Evolutionary conservation across 2,888 invertebrate species (phyloP).

Genomic region (Eudemis profundana): DNA sequence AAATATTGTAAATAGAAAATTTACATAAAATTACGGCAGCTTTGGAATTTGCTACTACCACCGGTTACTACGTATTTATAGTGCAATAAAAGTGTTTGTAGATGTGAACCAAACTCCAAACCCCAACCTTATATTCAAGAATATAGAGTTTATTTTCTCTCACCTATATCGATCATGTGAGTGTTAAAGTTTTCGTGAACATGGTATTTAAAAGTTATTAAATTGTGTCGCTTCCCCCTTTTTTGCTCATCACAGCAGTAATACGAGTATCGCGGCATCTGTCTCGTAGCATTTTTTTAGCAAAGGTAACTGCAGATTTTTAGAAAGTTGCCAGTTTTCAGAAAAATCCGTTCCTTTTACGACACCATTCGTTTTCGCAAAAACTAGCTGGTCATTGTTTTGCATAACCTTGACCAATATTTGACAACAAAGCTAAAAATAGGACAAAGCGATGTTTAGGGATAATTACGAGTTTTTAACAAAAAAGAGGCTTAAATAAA

Average conservation of each 20-base stretch:
- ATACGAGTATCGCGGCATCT: background rate
- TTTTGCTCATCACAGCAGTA: background rate
- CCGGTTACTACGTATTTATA: conserved; percentile 12
- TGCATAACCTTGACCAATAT: conserved; percentile 57
- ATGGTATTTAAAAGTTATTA: background rate
- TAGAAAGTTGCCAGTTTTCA: conserved; percentile 12
- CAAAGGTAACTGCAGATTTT: background rate
- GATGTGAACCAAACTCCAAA: background rate
- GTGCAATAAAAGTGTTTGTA: conserved; percentile 3
- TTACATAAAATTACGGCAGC: conserved; percentile 31
- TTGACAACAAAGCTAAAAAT: conserved; percentile 55
- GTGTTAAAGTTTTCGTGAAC: no score
- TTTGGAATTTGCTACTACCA: background rate
- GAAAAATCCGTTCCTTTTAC: conserved; percentile 21
- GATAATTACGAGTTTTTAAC: conserved; percentile 59
- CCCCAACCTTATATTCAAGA: no score
- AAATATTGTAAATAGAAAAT: conserved; percentile 44
- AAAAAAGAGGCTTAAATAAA: conserved; percentile 53
- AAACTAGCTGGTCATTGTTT: conserved; percentile 57
- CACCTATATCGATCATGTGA: no score
- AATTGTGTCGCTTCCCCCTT: background rate
- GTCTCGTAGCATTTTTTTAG: background rate
- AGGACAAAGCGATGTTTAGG: conserved; percentile 55
- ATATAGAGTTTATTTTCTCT: background rate
- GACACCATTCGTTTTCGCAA: conserved; percentile 57